A percentile compares a stretch with the other conserved stretches of the same genome.
phyloP scores from a whole-genome alignment of 1,140 invertebrate species.

The Trichonephila clavipes region DNA sequence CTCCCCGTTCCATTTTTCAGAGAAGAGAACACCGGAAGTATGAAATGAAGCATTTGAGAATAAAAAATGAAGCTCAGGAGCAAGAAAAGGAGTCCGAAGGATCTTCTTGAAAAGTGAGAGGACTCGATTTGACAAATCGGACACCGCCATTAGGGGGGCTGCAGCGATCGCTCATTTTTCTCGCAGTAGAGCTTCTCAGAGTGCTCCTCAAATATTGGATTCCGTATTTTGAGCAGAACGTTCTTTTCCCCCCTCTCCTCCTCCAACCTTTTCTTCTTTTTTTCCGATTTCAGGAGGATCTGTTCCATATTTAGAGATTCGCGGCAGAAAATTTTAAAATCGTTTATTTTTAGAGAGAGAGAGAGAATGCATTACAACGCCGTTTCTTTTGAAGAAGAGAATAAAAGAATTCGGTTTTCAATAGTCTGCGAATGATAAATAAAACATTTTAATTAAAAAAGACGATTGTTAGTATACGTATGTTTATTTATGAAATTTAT shows the following conservation, averaged over 20 bases:
- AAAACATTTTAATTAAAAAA: too few species aligned
- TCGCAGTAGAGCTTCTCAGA: slow-evolving; percentile 31
- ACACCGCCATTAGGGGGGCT: slow-evolving; percentile 52
- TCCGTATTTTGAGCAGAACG: slow-evolving; percentile 55
- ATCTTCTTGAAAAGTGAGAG: slow-evolving; percentile 64
- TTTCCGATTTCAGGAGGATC: neutral
- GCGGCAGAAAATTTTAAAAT: too few species aligned
- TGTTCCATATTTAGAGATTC: slow-evolving; percentile 1
- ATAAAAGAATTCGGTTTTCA: too few species aligned
- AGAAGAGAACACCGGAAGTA: neutral
- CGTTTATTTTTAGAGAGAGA: too few species aligned
- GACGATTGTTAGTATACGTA: too few species aligned
- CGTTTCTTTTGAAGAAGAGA: too few species aligned
- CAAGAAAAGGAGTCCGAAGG: slow-evolving; percentile 4
- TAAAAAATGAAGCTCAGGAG: slow-evolving; percentile 3
- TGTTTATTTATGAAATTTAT: too few species aligned
- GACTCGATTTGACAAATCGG: slow-evolving; percentile 68
- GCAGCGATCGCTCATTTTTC: slow-evolving; percentile 58
- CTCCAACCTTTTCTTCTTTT: neutral
- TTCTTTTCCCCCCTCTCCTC: neutral
- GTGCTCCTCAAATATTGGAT: slow-evolving; percentile 68
- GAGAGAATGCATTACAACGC: too few species aligned
- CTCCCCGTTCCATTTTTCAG: neutral
- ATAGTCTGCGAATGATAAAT: too few species aligned
- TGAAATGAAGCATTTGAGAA: slow-evolving; percentile 23